Evolutionary conservation across 2,888 invertebrate species (phyloP).

Genomic region (Pristionchus japonicus): DNA sequence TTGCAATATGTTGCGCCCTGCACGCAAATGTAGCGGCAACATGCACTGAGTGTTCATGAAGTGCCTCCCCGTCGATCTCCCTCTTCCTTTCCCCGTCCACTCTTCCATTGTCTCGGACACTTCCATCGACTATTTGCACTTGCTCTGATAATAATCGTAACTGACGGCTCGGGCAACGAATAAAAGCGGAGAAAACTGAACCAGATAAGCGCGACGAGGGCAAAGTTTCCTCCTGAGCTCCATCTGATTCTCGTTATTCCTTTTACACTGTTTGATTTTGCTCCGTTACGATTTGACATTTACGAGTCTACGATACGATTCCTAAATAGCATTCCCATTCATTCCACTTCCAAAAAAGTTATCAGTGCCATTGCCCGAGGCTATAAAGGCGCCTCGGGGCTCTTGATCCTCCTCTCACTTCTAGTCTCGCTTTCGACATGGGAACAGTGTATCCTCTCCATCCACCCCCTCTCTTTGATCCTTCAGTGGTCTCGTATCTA

Average conservation of each 20-base stretch:
- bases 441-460: too few species aligned
- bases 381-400: not conserved
- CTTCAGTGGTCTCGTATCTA: too few species aligned
- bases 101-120: not conserved
- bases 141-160: not conserved
- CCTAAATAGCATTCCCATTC: not conserved
- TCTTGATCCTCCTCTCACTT: too few species aligned
- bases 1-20: too few species aligned
- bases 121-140: not conserved
- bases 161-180: not conserved
- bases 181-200: not conserved
- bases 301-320: not conserved
- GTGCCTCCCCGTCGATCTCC: not conserved
- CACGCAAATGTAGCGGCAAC: not conserved
- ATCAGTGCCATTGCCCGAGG: constrained; percentile 4
- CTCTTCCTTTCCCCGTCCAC: not conserved
- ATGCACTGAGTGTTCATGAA: not conserved
- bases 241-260: not conserved
- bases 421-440: not conserved
- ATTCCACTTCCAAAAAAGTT: not conserved
- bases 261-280: not conserved
- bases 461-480: not conserved
- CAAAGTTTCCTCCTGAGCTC: not conserved
- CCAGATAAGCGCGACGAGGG: not conserved
- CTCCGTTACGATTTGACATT: not conserved